phyloP scores from a whole-genome alignment of 2,797 vertebrate genomes.

The Rhadinocentrus ornatus region DNA sequence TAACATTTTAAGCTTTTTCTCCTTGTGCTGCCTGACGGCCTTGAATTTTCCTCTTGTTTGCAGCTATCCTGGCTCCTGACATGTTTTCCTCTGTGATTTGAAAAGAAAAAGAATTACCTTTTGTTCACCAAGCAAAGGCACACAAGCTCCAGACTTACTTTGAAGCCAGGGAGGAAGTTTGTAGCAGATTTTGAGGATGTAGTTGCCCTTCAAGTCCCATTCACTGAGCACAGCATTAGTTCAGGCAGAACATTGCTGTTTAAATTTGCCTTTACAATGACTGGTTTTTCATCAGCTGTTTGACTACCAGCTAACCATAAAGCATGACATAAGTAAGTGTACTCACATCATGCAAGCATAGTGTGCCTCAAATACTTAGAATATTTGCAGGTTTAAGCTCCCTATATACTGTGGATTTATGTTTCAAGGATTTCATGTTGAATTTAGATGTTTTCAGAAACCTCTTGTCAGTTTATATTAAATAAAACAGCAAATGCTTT shows the following conservation, averaged over 20 bases:
- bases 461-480: background rate
- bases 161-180: background rate
- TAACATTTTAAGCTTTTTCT: background rate
- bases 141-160: background rate
- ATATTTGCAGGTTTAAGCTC: background rate
- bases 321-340: background rate
- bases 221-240: background rate
- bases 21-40: background rate
- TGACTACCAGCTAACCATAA: background rate
- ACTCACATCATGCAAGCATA: background rate
- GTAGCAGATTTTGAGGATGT: conserved; percentile 4
- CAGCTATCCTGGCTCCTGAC: background rate
- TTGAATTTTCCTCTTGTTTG: background rate
- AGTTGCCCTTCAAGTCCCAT: conserved; percentile 4
- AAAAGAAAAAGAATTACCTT: conserved; percentile 6
- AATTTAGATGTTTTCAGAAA: background rate
- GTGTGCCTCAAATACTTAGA: background rate
- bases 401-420: background rate
- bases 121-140: conserved; percentile 1
- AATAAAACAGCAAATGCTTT: background rate
- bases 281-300: background rate
- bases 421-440: background rate
- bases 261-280: background rate
- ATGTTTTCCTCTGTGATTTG: background rate
- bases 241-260: conserved; percentile 1